phyloP scores from a whole-genome alignment of 2,113 vertebrate species.

The Sinosuthora webbiana region DNA sequence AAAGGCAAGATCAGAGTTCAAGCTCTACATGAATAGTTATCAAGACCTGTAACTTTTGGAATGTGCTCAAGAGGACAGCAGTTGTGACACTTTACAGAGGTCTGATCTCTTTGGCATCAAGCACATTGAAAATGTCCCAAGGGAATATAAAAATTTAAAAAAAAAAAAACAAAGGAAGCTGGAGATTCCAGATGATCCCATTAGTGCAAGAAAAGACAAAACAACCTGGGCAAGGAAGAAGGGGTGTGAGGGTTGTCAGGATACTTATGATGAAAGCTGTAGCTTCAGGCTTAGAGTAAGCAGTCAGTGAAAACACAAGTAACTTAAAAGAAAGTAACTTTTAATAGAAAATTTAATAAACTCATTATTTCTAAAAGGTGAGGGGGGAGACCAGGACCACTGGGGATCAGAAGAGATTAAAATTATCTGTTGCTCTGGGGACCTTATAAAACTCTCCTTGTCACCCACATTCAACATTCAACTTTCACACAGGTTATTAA shows the following conservation, averaged over 20 bases:
- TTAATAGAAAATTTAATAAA: background rate
- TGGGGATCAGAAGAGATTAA: background rate
- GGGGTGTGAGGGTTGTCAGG: background rate
- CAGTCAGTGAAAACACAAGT: background rate
- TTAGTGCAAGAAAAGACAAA: background rate
- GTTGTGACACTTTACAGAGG: background rate
- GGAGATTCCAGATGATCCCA: background rate
- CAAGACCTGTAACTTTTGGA: background rate
- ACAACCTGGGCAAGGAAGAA: background rate
- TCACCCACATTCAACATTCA: background rate
- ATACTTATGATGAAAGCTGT: background rate
- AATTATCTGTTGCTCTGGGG: background rate
- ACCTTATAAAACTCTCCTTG: background rate
- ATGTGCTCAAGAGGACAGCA: background rate
- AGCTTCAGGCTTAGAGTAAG: background rate
- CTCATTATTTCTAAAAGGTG: background rate
- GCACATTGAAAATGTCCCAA: background rate
- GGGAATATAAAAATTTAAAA: background rate
- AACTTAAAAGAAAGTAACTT: background rate
- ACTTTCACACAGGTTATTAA: background rate
- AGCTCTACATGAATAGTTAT: background rate
- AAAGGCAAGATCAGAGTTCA: background rate
- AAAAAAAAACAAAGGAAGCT: background rate
- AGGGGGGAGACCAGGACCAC: background rate
- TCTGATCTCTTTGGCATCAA: background rate